Base-by-base conservation (phyloP, 2,113 vertebrate genomes). In the Papio anubis region DNA sequence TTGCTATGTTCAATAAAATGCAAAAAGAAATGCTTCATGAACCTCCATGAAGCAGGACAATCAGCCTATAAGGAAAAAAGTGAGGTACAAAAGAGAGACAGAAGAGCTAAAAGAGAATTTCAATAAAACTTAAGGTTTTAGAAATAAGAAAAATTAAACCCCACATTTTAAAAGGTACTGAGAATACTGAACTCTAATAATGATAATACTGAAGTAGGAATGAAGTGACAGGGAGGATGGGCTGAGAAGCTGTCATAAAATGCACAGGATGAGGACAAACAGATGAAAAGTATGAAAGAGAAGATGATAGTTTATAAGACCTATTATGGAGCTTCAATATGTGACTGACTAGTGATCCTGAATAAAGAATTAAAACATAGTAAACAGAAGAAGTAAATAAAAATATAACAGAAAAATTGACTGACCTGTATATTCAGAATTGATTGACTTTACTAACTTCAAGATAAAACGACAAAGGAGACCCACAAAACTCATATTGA, bases 371-470 rank as follows among this genome's bases (percentile, higher is more conserved):
- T 25, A 27, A 95, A 89, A 80, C 21, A n/a, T 64, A 8, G 40
- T 27, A 93, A 79, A 59, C 4, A 86, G 66, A 92, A 95, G 6
- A 6, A 43, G 27, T 80, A 90, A 95, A n/a, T 66, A 94, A 84
- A 92, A 59, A 95, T 79, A 90, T n/a, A 21, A 40, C 50, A 88
- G 81, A 95, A 84, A 96, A 95, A 40, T 43, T 88, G 16, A n/a
- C 48, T 50, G 5, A 55, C 8, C 5, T 75, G 11, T 6, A 40
- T n/a, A 59, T 40, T 2, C 48, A 90, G 13, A 88, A 80, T 64
- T 82, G 48, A 96, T 14, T n/a, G 13, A 57, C 35, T 80, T 84
- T 23, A 50, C 8, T 52, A 43, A 92, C 82, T 45, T 78, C 3
- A 73, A 82, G 8, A 84, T 66, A 59, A 68, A 88, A 94, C 23